phyloP scores from a whole-genome alignment of 2,888 invertebrate genomes.

The Ceraclea dissimilis region DNA sequence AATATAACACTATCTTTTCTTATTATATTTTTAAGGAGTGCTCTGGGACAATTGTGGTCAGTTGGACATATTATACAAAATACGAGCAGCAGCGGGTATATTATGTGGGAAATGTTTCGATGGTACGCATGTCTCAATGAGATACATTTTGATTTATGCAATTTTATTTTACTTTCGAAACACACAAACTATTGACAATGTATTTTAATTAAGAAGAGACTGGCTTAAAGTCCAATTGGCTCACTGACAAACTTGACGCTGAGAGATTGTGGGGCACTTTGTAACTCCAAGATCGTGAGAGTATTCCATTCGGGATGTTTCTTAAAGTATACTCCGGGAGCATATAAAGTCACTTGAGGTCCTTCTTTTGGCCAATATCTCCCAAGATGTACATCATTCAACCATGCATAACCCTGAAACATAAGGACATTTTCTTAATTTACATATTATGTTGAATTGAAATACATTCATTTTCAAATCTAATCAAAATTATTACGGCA shows the following conservation, averaged over 20 bases:
- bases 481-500: too few species aligned
- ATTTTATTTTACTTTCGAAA: too few species aligned
- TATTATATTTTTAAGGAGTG: too few species aligned
- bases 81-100: too few species aligned
- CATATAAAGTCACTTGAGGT: constrained; percentile 75
- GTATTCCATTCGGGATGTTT: constrained; percentile 44
- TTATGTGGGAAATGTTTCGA: too few species aligned
- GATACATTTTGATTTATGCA: too few species aligned
- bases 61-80: too few species aligned
- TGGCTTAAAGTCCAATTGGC: not conserved
- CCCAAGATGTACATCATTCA: constrained; percentile 82
- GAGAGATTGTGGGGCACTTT: constrained; percentile 34
- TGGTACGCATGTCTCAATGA: too few species aligned
- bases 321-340: constrained; percentile 68
- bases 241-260: not conserved
- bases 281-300: constrained; percentile 52
- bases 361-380: constrained; percentile 75
- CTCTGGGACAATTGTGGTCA: too few species aligned
- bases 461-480: not conserved
- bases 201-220: too few species aligned
- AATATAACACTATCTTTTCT: too few species aligned
- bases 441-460: not conserved
- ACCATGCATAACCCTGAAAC: constrained; percentile 62
- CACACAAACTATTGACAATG: too few species aligned
- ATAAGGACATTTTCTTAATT: not conserved